These are phyloP conservation scores for Piprites chloris DNA, from an alignment of 2,113 vertebrate species.

Conservation along the genomic window DNA sequence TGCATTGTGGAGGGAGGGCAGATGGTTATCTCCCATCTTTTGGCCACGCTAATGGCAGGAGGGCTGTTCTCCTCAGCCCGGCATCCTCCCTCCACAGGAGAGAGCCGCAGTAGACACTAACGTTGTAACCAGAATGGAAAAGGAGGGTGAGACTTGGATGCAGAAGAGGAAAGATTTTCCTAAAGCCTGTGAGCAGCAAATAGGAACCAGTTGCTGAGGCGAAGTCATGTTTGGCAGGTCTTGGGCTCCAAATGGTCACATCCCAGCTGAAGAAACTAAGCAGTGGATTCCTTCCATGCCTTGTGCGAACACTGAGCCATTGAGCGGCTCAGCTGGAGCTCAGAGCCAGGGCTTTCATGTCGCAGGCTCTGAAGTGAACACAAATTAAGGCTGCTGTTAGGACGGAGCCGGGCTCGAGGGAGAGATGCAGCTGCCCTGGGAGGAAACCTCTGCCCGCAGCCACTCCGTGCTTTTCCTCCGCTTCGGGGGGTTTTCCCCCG, in stretches of 20 bases:
- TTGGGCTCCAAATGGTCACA: slow-evolving; percentile 37
- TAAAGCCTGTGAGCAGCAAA: slow-evolving; percentile 41
- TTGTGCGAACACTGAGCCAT: slow-evolving; percentile 60
- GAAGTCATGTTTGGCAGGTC: slow-evolving; percentile 53
- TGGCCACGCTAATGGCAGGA: background rate
- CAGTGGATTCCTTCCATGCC: slow-evolving; percentile 60
- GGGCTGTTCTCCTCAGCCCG: background rate
- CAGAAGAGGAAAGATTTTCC: slow-evolving; percentile 45
- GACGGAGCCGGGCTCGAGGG: background rate
- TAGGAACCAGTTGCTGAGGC: slow-evolving; percentile 56
- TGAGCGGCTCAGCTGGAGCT: slow-evolving; percentile 51
- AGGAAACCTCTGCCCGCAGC: background rate
- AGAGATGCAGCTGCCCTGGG: background rate
- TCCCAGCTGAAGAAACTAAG: slow-evolving; percentile 62
- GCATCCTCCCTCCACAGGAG: background rate
- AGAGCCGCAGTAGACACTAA: background rate
- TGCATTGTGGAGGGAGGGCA: slow-evolving; percentile 10
- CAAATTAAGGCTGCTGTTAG: slow-evolving; percentile 28
- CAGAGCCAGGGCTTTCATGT: slow-evolving; percentile 56
- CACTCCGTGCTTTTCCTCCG: background rate
- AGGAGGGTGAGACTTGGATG: slow-evolving; percentile 42
- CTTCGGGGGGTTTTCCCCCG: background rate
- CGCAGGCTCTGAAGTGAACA: slow-evolving; percentile 54
- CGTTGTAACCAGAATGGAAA: slow-evolving; percentile 9
- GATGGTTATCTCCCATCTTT: slow-evolving; percentile 34